A percentile compares a stretch with the other conserved stretches of the same genome.
phyloP scores from a whole-genome alignment of 2,888 invertebrate species.

The Hermaeophaga mercurialis region DNA sequence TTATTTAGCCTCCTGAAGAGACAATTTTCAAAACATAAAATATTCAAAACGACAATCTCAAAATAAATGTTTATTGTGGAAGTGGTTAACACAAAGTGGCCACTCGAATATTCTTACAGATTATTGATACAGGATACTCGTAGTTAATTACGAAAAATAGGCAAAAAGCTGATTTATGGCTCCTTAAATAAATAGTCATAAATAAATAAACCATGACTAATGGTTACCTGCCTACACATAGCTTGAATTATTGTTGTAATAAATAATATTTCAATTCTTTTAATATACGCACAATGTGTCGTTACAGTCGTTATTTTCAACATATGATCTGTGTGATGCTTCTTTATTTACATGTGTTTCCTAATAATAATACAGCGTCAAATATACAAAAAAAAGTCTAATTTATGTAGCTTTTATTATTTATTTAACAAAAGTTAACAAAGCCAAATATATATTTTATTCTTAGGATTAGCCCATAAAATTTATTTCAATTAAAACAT shows the following conservation, averaged over 20 bases:
- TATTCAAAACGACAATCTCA: not conserved
- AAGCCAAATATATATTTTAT: too few species aligned
- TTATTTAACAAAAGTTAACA: too few species aligned
- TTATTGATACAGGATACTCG: constrained; percentile 8
- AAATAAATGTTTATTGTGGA: constrained; percentile 1
- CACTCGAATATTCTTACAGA: constrained; percentile 1
- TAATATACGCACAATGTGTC: constrained; percentile 10
- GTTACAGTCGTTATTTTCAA: not conserved
- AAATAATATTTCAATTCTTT: constrained; percentile 18
- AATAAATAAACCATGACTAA: constrained; percentile 27
- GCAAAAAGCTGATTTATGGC: constrained; percentile 18
- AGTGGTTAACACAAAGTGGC: constrained; percentile 7
- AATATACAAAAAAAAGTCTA: too few species aligned
- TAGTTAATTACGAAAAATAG: constrained; percentile 15
- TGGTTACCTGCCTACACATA: constrained; percentile 24
- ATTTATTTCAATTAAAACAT: too few species aligned
- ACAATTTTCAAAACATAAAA: not conserved
- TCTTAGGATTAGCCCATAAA: too few species aligned
- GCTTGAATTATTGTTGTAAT: constrained; percentile 13
- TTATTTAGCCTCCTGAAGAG: too few species aligned
- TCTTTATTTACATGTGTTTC: constrained; percentile 3
- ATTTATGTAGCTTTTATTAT: too few species aligned
- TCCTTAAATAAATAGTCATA: constrained; percentile 25
- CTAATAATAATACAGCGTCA: too few species aligned
- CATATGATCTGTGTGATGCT: not conserved